Evolutionary conservation across 2,113 vertebrate species (phyloP).

Genomic region (Hylia prasina): DNA sequence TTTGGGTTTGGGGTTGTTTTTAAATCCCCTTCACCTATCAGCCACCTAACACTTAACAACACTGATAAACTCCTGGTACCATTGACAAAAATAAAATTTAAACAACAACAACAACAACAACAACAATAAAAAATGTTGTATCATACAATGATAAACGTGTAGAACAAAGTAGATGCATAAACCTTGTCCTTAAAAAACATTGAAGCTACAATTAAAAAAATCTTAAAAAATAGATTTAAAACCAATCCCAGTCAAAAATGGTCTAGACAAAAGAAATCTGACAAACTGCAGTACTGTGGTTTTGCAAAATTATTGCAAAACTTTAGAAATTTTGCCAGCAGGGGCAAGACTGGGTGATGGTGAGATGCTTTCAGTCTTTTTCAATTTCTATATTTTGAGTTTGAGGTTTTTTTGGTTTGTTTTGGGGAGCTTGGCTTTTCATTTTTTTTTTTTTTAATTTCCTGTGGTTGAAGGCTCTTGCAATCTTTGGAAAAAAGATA

Average conservation of each 20-base stretch:
- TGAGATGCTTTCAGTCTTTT: background rate
- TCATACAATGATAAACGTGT: background rate
- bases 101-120: background rate
- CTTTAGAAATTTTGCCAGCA: background rate
- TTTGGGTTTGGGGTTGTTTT: background rate
- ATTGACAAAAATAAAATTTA: background rate
- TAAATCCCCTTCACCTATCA: background rate
- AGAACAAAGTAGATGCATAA: background rate
- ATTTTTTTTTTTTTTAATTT: background rate
- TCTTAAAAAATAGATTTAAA: background rate
- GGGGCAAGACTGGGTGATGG: background rate
- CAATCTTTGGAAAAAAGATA: background rate
- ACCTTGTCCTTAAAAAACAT: background rate
- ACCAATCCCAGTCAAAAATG: background rate
- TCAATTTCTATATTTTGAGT: background rate
- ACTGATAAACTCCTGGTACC: background rate
- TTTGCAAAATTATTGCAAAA: background rate
- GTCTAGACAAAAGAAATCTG: background rate
- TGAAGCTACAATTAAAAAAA: background rate
- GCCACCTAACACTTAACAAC: background rate
- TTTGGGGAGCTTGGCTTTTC: fast-evolving
- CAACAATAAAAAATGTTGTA: background rate
- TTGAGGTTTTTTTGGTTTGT: background rate
- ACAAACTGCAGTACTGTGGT: background rate
- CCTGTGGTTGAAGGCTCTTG: background rate